Conservation (phyloP, 2,888 invertebrate genomes). For the Dicycla oo region DNA sequence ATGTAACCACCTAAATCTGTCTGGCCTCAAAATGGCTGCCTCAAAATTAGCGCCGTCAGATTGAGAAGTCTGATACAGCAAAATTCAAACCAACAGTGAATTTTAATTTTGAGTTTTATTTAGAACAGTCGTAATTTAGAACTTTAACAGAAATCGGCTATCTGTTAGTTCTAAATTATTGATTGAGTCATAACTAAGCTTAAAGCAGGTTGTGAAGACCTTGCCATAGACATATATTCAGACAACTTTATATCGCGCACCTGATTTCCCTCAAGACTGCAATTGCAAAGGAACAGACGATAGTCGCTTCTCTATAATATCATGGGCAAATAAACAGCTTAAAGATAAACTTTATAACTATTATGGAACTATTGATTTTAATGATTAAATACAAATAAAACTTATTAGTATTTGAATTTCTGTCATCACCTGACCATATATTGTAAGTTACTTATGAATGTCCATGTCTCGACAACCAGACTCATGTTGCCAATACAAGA, state of each 20-base stretch:
- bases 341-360: conserved; percentile 6
- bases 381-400: conserved; percentile 36
- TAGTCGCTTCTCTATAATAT: neutral
- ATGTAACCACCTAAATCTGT: neutral
- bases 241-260: conserved; percentile 5
- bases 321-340: conserved; percentile 6
- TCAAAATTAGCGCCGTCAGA: neutral
- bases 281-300: neutral
- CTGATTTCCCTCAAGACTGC: conserved; percentile 25
- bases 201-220: neutral
- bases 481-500: conserved; percentile 59
- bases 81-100: neutral
- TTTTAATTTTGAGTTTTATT: neutral
- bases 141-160: neutral
- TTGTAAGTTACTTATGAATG: conserved; percentile 62
- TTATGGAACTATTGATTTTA: conserved; percentile 28
- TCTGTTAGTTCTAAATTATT: neutral
- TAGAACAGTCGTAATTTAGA: neutral
- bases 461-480: conserved; percentile 52
- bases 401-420: conserved; percentile 34
- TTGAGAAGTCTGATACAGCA: neutral
- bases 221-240: neutral
- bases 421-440: conserved; percentile 51
- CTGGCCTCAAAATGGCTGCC: neutral
- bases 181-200: neutral